Conservation (phyloP, 1,140 invertebrate genomes). For the Microplitis mediator region DNA sequence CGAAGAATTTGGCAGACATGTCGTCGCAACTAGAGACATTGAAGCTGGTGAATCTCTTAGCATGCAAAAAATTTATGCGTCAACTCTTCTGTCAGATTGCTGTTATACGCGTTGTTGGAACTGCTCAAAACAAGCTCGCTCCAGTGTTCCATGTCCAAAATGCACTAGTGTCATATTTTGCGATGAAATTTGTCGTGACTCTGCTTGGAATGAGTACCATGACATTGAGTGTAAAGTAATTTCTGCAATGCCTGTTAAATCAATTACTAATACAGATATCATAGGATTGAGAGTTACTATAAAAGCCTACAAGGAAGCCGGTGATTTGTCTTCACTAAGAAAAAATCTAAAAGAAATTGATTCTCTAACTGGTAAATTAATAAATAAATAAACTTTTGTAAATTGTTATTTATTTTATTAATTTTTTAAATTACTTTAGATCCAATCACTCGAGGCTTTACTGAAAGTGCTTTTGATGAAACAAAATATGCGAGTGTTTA, state of each 20-base stretch:
- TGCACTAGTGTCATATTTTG: constrained; percentile 75
- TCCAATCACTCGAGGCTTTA: neutral
- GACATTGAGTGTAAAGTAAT: constrained; percentile 72
- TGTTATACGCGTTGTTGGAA: constrained; percentile 72
- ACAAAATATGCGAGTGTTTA: constrained; percentile 1
- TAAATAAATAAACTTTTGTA: neutral
- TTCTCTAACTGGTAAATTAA: constrained; percentile 41
- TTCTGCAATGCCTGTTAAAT: constrained; percentile 63
- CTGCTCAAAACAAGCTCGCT: constrained; percentile 69
- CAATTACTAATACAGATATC: constrained; percentile 69
- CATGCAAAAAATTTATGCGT: constrained; percentile 76
- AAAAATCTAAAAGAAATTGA: constrained; percentile 58
- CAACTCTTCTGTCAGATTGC: constrained; percentile 67
- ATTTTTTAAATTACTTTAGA: neutral
- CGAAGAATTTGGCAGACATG: constrained; percentile 66
- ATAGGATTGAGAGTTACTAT: constrained; percentile 70
- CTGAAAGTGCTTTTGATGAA: neutral
- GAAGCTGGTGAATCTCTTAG: constrained; percentile 75
- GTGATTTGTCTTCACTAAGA: constrained; percentile 57
- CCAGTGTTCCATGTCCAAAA: constrained; percentile 67
- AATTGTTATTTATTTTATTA: neutral
- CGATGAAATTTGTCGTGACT: constrained; percentile 67
- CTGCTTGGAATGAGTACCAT: constrained; percentile 71
- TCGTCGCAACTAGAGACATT: constrained; percentile 69
- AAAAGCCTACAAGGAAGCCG: constrained; percentile 62